phyloP scores from a whole-genome alignment of 1,140 invertebrate genomes.

The Pogonomyrmex californicus region DNA sequence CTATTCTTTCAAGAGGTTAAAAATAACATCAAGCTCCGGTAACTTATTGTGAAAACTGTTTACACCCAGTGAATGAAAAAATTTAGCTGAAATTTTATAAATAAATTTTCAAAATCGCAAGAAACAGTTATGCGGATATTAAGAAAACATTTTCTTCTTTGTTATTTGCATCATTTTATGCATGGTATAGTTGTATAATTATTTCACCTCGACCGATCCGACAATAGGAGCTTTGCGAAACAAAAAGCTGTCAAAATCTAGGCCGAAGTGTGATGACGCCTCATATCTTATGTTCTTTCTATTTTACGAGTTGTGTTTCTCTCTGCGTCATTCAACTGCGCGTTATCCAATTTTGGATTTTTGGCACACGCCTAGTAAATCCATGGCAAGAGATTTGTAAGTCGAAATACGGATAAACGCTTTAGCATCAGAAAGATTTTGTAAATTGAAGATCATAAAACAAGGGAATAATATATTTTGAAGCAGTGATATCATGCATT shows the following conservation, averaged over 20 bases:
- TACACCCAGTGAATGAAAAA: neutral
- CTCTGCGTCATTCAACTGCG: constrained; percentile 51
- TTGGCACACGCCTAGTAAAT: constrained; percentile 44
- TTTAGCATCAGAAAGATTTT: constrained; percentile 21
- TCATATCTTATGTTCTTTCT: neutral
- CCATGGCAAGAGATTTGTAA: constrained; percentile 40
- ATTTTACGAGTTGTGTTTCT: constrained; percentile 44
- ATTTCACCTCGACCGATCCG: too few species aligned
- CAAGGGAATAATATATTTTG: neutral
- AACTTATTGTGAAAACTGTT: constrained; percentile 23
- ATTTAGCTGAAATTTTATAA: neutral
- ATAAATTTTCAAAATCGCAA: neutral
- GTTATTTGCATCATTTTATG: neutral
- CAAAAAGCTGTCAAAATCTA: neutral
- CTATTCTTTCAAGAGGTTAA: constrained; percentile 84
- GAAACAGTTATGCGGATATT: neutral
- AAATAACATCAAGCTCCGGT: constrained; percentile 82
- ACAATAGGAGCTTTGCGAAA: neutral
- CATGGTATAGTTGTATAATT: neutral
- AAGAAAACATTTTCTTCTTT: neutral
- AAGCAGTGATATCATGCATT: neutral
- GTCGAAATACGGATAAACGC: constrained; percentile 42
- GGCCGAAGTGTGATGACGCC: constrained; percentile 3
- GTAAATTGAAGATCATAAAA: constrained; percentile 16
- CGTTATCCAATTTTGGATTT: constrained; percentile 59